These are phyloP conservation scores for Homarus americanus DNA, from an alignment of 1,140 invertebrate genomes.

Conservation along the genomic window DNA sequence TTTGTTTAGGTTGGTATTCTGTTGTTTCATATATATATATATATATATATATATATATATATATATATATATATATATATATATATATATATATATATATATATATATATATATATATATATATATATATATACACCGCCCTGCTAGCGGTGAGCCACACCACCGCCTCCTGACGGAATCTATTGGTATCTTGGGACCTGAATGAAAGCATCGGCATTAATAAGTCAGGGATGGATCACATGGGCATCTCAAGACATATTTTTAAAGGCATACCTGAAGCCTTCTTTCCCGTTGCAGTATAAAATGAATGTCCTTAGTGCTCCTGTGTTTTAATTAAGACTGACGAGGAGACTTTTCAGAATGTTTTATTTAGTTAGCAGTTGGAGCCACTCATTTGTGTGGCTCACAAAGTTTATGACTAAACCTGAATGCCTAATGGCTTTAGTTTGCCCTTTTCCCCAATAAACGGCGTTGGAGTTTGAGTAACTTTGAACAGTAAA, in stretches of 20 bases:
- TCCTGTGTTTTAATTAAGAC: conserved; percentile 3
- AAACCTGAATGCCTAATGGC: conserved; percentile 5
- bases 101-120: too few relatives aligned
- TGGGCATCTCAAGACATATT: neutral
- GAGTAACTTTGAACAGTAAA: conserved; percentile 5
- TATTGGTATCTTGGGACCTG: neutral
- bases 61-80: too few relatives aligned
- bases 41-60: too few relatives aligned
- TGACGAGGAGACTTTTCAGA: neutral
- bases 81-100: too few relatives aligned
- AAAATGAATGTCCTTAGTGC: neutral
- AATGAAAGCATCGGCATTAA: neutral
- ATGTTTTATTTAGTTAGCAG: neutral
- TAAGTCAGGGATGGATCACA: neutral
- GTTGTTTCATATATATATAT: neutral
- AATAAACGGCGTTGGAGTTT: neutral
- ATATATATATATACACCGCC: too few relatives aligned
- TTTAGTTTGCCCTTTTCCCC: neutral
- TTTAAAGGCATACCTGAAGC: neutral
- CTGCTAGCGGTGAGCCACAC: too few relatives aligned
- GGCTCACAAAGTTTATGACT: conserved; percentile 9
- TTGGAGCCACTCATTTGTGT: neutral
- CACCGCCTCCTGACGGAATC: neutral
- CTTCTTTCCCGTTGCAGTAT: neutral
- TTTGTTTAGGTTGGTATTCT: too few relatives aligned